Percentiles rank a stretch among this genome's conserved stretches.
Conservation (phyloP, 2,113 vertebrate genomes). For the Elanoides forficatus region DNA sequence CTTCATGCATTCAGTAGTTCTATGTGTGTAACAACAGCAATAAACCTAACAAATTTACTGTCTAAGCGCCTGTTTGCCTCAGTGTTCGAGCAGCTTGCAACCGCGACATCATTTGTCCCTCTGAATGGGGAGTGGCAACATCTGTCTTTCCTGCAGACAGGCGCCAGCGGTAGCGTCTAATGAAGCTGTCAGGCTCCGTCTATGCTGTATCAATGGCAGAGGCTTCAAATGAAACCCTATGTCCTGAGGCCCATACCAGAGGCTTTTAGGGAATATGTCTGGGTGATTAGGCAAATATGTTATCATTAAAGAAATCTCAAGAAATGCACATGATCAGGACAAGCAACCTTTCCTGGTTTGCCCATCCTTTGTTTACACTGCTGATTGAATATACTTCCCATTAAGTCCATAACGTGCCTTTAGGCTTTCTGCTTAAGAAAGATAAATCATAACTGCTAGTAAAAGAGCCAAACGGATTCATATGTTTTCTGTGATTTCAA, state of each 20-base stretch:
- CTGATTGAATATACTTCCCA: background rate
- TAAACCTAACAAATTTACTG: background rate
- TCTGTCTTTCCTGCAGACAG: background rate
- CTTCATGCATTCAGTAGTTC: background rate
- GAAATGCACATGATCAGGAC: background rate
- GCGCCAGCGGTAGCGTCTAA: rapidly evolving
- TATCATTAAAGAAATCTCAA: background rate
- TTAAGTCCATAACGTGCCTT: background rate
- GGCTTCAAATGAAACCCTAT: rapidly evolving
- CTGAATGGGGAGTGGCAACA: background rate
- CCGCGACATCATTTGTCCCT: background rate
- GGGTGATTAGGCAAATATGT: background rate
- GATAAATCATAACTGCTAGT: background rate
- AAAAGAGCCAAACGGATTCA: background rate
- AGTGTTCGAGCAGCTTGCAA: background rate
- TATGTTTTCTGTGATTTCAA: background rate
- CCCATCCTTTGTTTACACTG: background rate
- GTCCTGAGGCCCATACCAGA: background rate
- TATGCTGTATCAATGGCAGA: background rate
- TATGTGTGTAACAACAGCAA: background rate
- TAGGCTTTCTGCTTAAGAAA: background rate
- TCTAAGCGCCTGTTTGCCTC: background rate
- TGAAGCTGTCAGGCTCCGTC: background rate
- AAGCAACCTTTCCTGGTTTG: background rate
- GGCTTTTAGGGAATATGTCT: background rate